A percentile compares a stretch with the other conserved stretches of the same genome.
Evolutionary conservation across 2,888 invertebrate genomes (phyloP).

Genomic region (Eubasilissa splendida): DNA sequence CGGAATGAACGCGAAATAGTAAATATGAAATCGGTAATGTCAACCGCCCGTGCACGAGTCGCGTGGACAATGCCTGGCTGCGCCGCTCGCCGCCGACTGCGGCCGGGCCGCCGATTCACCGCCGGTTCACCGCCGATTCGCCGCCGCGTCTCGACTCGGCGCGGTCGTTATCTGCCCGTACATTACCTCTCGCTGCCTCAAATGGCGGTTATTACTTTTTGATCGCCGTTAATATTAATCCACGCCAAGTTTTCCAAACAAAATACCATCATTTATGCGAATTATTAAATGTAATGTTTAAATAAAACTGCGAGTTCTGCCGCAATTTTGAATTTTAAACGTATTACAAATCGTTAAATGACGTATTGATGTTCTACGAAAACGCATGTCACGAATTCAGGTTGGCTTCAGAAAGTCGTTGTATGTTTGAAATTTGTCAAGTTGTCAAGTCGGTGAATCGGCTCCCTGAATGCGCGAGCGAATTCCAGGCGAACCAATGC

Average conservation of each 20-base stretch:
- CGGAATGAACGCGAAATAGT: constrained; percentile 42
- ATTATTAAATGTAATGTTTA: no score
- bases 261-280: no score
- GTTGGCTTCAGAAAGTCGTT: no score
- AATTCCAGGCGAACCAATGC: constrained; percentile 10
- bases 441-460: neutral
- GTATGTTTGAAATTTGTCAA: neutral
- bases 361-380: no score
- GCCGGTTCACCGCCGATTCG: neutral
- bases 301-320: no score
- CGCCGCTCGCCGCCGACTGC: neutral
- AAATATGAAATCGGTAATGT: constrained; percentile 45
- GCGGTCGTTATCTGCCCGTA: neutral
- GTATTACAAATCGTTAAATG: no score
- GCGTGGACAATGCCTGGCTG: constrained; percentile 20
- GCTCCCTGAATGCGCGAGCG: neutral
- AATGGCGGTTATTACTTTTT: neutral
- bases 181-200: neutral
- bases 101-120: neutral
- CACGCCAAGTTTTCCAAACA: no score
- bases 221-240: neutral
- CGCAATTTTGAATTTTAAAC: no score
- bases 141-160: neutral
- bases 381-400: no score
- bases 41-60: constrained; percentile 26